Conservation (phyloP, 2,888 invertebrate species). For the Seira sanloemensis region DNA sequence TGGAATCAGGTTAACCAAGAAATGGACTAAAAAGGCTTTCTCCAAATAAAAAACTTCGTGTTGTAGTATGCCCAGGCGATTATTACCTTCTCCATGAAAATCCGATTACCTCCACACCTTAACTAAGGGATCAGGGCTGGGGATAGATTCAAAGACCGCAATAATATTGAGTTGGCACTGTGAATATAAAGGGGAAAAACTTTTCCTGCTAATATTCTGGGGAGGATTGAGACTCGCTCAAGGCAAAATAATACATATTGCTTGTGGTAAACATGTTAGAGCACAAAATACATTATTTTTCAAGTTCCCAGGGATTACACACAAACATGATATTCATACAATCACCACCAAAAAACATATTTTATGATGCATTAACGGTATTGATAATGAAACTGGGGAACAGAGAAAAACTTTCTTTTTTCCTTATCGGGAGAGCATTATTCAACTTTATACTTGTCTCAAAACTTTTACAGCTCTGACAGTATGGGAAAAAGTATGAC, state of each 20-base stretch:
- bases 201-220: too few relatives aligned
- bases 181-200: too few relatives aligned
- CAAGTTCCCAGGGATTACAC: background rate
- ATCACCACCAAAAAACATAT: constrained; percentile 9
- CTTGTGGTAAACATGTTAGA: too few relatives aligned
- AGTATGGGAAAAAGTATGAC: background rate
- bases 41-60: too few relatives aligned
- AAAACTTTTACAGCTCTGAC: constrained; percentile 9
- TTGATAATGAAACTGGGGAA: background rate
- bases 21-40: too few relatives aligned
- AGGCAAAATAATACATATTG: too few relatives aligned
- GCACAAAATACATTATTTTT: too few relatives aligned
- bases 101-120: constrained; percentile 10
- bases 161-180: too few relatives aligned
- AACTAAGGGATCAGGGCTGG: background rate
- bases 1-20: background rate
- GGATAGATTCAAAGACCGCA: too few relatives aligned
- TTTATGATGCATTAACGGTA: background rate
- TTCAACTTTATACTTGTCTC: background rate
- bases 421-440: background rate
- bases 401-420: too few relatives aligned
- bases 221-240: too few relatives aligned
- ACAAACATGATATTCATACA: background rate
- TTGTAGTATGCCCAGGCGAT: background rate
- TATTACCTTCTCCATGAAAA: constrained; percentile 6